Conservation (phyloP, 2,888 invertebrate species). For the Geotrupes spiniger region DNA sequence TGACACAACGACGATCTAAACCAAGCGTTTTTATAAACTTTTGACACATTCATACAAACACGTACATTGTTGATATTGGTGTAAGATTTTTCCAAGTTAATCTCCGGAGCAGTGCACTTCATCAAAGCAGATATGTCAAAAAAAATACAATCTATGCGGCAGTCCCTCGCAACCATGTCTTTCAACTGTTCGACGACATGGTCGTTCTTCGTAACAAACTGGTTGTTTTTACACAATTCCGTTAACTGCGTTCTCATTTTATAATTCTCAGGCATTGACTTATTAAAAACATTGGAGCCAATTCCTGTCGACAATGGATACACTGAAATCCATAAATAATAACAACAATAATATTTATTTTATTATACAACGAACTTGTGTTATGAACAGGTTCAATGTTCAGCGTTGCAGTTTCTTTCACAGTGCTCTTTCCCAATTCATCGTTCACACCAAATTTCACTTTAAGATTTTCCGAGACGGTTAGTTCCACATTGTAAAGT, state of each 20-base stretch:
- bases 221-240: constrained; percentile 7
- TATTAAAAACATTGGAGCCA: constrained; percentile 22
- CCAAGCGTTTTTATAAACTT: too few species aligned
- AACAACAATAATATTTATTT: not conserved
- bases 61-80: constrained; percentile 32
- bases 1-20: constrained; percentile 32
- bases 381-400: constrained; percentile 13
- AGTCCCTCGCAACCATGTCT: constrained; percentile 15
- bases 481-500: constrained; percentile 8
- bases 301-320: constrained; percentile 24
- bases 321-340: constrained; percentile 20
- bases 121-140: constrained; percentile 32
- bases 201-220: not conserved
- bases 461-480: too few species aligned
- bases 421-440: not conserved
- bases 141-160: constrained; percentile 30
- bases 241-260: not conserved
- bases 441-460: too few species aligned
- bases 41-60: not conserved
- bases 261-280: constrained; percentile 20
- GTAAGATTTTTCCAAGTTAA: constrained; percentile 25
- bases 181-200: not conserved
- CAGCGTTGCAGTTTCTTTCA: not conserved
- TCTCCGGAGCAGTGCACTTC: constrained; percentile 26
- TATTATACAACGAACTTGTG: constrained; percentile 19